Percentiles rank a stretch among this genome's conserved stretches.
Evolutionary conservation across 2,113 vertebrate species (phyloP).

Genomic region (Cryptoleucopteryx plumbea): DNA sequence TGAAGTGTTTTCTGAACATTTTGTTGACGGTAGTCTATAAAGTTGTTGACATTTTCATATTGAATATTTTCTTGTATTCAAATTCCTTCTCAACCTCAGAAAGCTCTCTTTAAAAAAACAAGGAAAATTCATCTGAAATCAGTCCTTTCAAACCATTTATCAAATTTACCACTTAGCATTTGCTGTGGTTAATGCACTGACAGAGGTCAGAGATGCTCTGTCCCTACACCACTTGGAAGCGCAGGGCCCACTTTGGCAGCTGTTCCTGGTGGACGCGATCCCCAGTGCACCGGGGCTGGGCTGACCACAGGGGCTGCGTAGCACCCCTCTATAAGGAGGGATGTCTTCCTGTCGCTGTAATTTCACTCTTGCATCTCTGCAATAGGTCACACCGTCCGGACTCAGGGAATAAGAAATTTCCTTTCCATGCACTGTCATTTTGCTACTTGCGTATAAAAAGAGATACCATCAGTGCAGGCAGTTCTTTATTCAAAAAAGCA

Average conservation of each 20-base stretch:
- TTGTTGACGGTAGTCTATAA: not conserved
- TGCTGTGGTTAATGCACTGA: not conserved
- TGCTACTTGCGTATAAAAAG: not conserved
- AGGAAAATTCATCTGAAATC: not conserved
- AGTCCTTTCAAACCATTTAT: not conserved
- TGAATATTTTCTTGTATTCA: not conserved
- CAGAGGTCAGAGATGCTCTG: not conserved
- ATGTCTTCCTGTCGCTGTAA: not conserved
- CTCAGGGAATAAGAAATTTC: not conserved
- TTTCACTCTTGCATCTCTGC: not conserved
- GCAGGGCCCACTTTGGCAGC: rapidly evolving
- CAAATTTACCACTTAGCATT: not conserved
- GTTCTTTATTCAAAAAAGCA: not conserved
- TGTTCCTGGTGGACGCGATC: not conserved
- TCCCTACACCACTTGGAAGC: not conserved
- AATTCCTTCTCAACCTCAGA: not conserved
- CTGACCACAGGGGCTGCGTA: not conserved
- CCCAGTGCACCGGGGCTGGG: not conserved
- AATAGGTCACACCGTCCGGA: not conserved
- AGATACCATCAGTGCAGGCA: not conserved
- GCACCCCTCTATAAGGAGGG: not conserved
- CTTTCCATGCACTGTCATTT: not conserved
- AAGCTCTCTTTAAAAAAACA: not conserved
- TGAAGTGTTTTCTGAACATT: not conserved
- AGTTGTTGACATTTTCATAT: not conserved